phyloP scores from a whole-genome alignment of 2,888 invertebrate genomes.

The Cephalotes varians region DNA sequence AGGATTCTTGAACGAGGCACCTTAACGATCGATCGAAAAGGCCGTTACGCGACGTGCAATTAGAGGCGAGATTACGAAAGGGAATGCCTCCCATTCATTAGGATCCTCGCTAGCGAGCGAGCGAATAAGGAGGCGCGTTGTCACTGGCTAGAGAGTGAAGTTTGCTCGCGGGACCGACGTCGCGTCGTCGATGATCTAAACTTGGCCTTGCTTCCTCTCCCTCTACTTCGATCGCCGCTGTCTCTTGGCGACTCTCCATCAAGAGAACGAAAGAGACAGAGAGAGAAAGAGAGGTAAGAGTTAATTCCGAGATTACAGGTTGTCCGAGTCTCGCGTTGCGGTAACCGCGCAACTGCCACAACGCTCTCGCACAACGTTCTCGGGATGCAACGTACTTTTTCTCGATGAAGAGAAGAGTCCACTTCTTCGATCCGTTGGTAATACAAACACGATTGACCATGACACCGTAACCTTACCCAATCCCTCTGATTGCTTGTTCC shows the following conservation, averaged over 20 bases:
- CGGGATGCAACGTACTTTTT: slow-evolving; percentile 29
- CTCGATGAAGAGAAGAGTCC: slow-evolving; percentile 49
- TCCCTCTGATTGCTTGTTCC: slow-evolving; percentile 74
- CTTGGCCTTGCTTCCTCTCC: slow-evolving; percentile 80
- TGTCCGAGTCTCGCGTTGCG: slow-evolving; percentile 48
- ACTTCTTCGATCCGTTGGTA: slow-evolving; percentile 59
- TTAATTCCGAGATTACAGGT: slow-evolving; percentile 73
- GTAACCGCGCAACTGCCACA: slow-evolving; percentile 44
- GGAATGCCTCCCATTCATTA: slow-evolving; percentile 71
- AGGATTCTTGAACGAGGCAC: slow-evolving; percentile 69
- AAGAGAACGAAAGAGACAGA: not conserved
- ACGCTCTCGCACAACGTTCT: slow-evolving; percentile 57
- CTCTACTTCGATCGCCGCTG: slow-evolving; percentile 30
- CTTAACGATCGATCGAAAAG: slow-evolving; percentile 73
- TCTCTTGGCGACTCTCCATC: slow-evolving; percentile 18
- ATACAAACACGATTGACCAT: slow-evolving; percentile 82
- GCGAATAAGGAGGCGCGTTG: not conserved
- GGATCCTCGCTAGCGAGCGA: slow-evolving; percentile 57
- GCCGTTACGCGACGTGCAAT: slow-evolving; percentile 68
- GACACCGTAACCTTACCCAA: slow-evolving; percentile 83
- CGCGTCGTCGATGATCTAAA: slow-evolving; percentile 81
- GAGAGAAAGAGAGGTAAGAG: slow-evolving; percentile 51
- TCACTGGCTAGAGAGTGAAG: slow-evolving; percentile 15
- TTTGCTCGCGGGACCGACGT: slow-evolving; percentile 55
- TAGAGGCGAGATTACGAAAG: slow-evolving; percentile 71